Evolutionary conservation across 2,797 vertebrate species (phyloP).

Genomic region (Garrulus glandarius): DNA sequence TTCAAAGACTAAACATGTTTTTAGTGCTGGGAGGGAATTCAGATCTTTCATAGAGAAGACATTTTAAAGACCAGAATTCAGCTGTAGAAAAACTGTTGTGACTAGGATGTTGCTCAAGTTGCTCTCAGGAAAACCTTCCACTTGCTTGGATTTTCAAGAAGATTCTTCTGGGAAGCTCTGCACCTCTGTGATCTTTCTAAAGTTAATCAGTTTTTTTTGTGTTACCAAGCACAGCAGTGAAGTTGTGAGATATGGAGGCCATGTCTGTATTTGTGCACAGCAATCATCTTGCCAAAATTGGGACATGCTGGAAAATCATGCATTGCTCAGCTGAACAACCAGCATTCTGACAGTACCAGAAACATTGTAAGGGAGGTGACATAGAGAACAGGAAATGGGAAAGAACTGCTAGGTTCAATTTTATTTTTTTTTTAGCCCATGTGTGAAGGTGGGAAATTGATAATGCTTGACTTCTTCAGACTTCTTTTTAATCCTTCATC

Average conservation of each 20-base stretch:
- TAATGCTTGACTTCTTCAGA: neutral
- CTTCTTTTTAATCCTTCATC: neutral
- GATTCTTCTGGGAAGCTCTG: neutral
- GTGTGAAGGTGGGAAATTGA: neutral
- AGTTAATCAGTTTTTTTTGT: neutral
- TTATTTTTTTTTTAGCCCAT: neutral
- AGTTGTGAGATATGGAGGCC: neutral
- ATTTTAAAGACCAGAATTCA: neutral
- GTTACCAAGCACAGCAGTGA: neutral
- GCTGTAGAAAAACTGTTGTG: neutral
- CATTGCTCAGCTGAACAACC: neutral
- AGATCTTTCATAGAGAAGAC: neutral
- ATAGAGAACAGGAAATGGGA: neutral
- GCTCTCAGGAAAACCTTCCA: neutral
- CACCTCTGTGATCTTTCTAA: neutral
- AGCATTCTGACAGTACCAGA: neutral
- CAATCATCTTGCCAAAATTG: neutral
- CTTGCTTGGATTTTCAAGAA: neutral
- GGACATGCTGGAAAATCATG: neutral
- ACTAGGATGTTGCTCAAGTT: neutral
- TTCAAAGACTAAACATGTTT: neutral
- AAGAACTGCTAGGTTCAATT: neutral
- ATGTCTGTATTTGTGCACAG: neutral
- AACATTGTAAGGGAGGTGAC: neutral
- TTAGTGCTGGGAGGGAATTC: neutral